These are phyloP conservation scores for Propithecus deckenii DNA, from an alignment of 2,797 vertebrate genomes.

Conservation along the genomic window DNA sequence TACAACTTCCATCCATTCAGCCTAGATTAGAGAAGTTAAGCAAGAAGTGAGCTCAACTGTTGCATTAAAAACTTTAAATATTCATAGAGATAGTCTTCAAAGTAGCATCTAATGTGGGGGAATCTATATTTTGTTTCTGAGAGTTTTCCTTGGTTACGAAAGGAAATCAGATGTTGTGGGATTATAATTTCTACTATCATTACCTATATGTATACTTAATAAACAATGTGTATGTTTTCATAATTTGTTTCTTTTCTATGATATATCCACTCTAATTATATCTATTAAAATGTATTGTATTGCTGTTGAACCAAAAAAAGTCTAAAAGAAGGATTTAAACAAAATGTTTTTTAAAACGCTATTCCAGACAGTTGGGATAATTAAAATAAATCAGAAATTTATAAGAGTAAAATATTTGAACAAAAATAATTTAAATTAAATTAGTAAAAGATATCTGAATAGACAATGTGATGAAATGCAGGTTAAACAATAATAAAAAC, in stretches of 20 bases:
- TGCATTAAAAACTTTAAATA: slow-evolving; percentile 20
- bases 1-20: not conserved
- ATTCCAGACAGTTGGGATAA: not conserved
- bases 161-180: not conserved
- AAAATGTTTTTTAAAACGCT: not conserved
- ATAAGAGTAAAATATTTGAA: not conserved
- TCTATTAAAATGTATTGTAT: not conserved
- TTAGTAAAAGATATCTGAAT: not conserved
- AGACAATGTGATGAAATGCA: not conserved
- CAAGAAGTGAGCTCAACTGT: not conserved
- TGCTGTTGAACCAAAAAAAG: not conserved
- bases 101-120: not conserved
- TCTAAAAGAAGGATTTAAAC: not conserved
- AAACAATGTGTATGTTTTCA: not conserved
- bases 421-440: not conserved
- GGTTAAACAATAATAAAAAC: not conserved
- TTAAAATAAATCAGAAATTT: not conserved
- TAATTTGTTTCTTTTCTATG: not conserved
- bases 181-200: not conserved
- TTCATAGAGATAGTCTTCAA: not conserved
- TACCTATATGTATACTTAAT: not conserved
- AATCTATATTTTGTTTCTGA: not conserved
- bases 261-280: not conserved
- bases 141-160: not conserved
- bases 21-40: not conserved